phyloP scores from a whole-genome alignment of 2,113 vertebrate species.

The Neofelis nebulosa region DNA sequence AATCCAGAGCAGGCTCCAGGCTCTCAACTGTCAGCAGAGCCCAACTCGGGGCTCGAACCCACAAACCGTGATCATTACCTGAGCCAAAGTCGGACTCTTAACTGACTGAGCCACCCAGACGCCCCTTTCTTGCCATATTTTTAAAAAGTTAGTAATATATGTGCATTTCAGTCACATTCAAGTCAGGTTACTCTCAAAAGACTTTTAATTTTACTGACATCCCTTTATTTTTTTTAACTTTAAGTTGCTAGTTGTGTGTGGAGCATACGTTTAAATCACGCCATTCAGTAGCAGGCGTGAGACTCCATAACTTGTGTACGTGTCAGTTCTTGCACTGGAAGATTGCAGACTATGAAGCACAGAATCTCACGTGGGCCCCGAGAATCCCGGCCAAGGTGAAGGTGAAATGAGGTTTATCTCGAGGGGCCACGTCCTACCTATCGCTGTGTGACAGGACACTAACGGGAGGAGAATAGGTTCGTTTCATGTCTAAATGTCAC shows the following conservation, averaged over 20 bases:
- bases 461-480: neutral
- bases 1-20: too few relatives aligned
- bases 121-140: too few relatives aligned
- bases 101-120: too few relatives aligned
- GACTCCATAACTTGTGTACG: neutral
- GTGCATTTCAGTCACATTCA: neutral
- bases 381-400: neutral
- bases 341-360: neutral
- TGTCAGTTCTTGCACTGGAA: neutral
- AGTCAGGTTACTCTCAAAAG: neutral
- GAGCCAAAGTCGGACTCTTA: too few relatives aligned
- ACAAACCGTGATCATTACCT: too few relatives aligned
- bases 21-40: too few relatives aligned
- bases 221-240: neutral
- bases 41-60: too few relatives aligned
- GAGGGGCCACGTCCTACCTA: too few relatives aligned
- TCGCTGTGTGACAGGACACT: accelerated
- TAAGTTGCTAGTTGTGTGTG: neutral
- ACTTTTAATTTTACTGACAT: neutral
- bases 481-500: neutral
- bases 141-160: neutral
- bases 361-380: accelerated
- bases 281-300: neutral
- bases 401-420: neutral
- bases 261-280: neutral